Evolutionary conservation across 23 tunicate genomes (phyloP), one percentile per base, ranked within the genome.

Genomic region (Ascidia mentula): DNA sequence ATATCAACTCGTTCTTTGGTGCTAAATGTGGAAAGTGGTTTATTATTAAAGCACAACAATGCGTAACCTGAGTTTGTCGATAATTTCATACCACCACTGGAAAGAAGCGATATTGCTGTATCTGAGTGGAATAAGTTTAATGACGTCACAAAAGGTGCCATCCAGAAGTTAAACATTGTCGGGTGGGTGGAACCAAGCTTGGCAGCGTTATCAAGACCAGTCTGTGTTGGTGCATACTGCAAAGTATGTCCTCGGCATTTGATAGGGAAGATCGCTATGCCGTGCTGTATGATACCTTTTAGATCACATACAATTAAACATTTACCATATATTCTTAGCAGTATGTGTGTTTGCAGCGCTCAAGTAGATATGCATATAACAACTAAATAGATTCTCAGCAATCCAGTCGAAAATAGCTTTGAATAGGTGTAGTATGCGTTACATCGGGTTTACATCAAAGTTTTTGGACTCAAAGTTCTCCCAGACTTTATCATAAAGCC

Each of bases 1-100:
- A 82, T 22, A 13, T 40, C 15, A 71, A 34, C 7, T 88, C 74
- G 74, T 46, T 31, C 45, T 88, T 88, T 30, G 94, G 94, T 15
- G 80, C 87, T 83, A 53, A 53, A 53, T 22, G n/a, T 38, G 53
- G 22, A 75, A 38, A 2, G 38, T n/a, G 12, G 15, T 42, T 15
- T 9, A 15, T 42, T 42, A 42, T 9, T 9, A 42, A 12, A 42
- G n/a, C n/a, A n/a, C n/a, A n/a, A n/a, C n/a, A n/a, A n/a, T n/a
- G n/a, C n/a, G n/a, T n/a, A n/a, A n/a, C n/a, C n/a, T n/a, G n/a
- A n/a, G n/a, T n/a, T n/a, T n/a, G n/a, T n/a, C n/a, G n/a, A n/a
- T n/a, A n/a, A n/a, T 20, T 53, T 53, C 37, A 32, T 6, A 81
- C 85, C 69, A 7, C 72, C 46, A 38, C 82, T 85, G 72, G 78